These are phyloP conservation scores for Ceramica pisi DNA, from an alignment of 2,888 invertebrate genomes.

Conservation along the genomic window DNA sequence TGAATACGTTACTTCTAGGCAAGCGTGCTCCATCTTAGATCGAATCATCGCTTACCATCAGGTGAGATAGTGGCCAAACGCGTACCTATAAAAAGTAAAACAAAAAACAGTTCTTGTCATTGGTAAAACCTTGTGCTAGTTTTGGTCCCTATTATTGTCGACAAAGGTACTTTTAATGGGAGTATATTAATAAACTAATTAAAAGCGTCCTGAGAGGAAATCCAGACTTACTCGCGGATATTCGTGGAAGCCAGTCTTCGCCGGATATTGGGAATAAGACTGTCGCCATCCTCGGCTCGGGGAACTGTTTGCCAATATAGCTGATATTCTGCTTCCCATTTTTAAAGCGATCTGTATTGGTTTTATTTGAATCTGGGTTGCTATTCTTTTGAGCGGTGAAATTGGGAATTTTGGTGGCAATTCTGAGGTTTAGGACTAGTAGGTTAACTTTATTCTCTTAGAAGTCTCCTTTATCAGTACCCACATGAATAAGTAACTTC, in stretches of 20 bases:
- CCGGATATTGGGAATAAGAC: conserved; percentile 52
- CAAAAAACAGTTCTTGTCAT: background rate
- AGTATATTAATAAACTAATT: conserved; percentile 30
- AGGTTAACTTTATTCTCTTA: background rate
- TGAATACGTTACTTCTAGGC: too few relatives aligned
- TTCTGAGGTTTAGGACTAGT: background rate
- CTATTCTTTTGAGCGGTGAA: background rate
- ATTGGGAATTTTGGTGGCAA: background rate
- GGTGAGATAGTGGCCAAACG: too few relatives aligned
- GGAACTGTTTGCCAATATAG: conserved; percentile 16
- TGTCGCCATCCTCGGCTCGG: background rate
- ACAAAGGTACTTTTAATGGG: background rate
- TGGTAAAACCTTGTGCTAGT: background rate
- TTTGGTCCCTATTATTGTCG: background rate
- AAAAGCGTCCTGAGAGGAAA: conserved; percentile 14
- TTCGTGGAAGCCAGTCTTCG: conserved; percentile 29
- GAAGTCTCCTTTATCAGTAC: too few relatives aligned
- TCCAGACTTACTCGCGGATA: conserved; percentile 19
- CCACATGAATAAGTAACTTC: background rate
- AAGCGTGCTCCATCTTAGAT: too few relatives aligned
- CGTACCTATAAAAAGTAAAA: too few relatives aligned
- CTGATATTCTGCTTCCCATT: conserved; percentile 20
- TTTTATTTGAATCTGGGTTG: conserved; percentile 5
- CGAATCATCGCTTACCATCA: too few relatives aligned
- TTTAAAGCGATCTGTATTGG: conserved; percentile 9